Evolutionary conservation across 1,140 invertebrate genomes (phyloP), one percentile per base, ranked within the genome.

Genomic region (Zaprionus camerounensis): DNA sequence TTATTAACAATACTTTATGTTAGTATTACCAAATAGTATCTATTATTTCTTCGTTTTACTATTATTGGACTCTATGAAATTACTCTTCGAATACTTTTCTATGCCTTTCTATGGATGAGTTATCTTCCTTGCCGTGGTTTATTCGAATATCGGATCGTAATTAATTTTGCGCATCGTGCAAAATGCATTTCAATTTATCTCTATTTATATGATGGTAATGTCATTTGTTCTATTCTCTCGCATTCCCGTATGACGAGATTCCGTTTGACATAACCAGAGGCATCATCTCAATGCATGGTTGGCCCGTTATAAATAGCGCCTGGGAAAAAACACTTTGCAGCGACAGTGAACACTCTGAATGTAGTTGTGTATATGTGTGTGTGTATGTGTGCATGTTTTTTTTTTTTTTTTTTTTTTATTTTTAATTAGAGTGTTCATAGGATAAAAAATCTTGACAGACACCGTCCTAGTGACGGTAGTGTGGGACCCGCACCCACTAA

Each of bases 261-360:
- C 6, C 34, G 28, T 65, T 46, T 62, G 65, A 36, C 49, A 55
- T 76, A 67, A 67, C 34, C 46, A 59, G 66, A 62, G 61, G 62
- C 66, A 84, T 77, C 72, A 83, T 77, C 55, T 46, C 49, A 64
- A 67, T 62, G 15, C 53, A 24, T 55, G 68, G 28, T 41, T 66
- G 38, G 24, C 13, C 68, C 49, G 57, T 58, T 91, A 91, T 82
- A 85, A 90, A 91, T 91, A 91, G 84, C 72, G 67, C 80, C 76
- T 91, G 88, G 88, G 90, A 91, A 91, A 85, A 91, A 91, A 91
- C 88, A 91, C 88, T 91, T 91, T 91, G 84, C 88, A 68, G 57
- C 64, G 66, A 44, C 26, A 55, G n/a, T 46, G 44, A 51, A 76
- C 51, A 55, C 61, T 22, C 41, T 22, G 17, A 15, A 22, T 41